Evolutionary conservation across 2,888 invertebrate species (phyloP).

Genomic region (Eledona agricola): DNA sequence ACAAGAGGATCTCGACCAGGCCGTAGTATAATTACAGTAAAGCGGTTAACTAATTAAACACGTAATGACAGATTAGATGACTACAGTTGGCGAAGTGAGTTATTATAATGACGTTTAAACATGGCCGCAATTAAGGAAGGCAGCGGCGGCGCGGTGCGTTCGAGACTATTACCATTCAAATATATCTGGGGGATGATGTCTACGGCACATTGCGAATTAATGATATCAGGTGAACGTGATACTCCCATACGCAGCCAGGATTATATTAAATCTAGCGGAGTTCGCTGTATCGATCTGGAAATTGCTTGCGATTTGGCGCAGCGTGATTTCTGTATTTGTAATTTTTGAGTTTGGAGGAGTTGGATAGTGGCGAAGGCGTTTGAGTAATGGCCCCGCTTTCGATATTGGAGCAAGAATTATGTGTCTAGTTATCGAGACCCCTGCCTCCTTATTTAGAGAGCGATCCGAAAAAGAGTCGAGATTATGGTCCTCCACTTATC

Average conservation of each 20-base stretch:
- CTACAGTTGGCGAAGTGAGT: slow-evolving; percentile 36
- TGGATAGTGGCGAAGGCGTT: slow-evolving; percentile 4
- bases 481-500: slow-evolving; percentile 47
- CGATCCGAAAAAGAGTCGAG: slow-evolving; percentile 36
- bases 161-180: slow-evolving; percentile 33
- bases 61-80: slow-evolving; percentile 39
- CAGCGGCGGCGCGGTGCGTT: slow-evolving; percentile 24
- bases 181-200: slow-evolving; percentile 41
- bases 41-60: slow-evolving; percentile 39
- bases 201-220: slow-evolving; percentile 42
- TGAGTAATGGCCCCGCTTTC: slow-evolving; percentile 26
- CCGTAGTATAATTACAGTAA: slow-evolving; percentile 35
- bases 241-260: slow-evolving; percentile 36
- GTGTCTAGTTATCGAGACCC: slow-evolving; percentile 29
- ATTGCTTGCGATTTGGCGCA: slow-evolving; percentile 15
- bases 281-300: slow-evolving; percentile 35
- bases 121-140: slow-evolving; percentile 32
- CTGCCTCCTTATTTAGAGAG: slow-evolving; percentile 29
- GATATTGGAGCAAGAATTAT: slow-evolving; percentile 22
- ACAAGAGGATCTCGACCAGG: slow-evolving; percentile 33
- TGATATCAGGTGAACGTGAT: slow-evolving; percentile 45
- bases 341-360: slow-evolving; percentile 3
- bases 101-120: slow-evolving; percentile 40
- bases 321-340: no score
- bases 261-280: slow-evolving; percentile 41